A percentile compares a stretch with the other conserved stretches of the same genome.
Evolutionary conservation across 2,113 vertebrate genomes (phyloP).

Genomic region (Rhinolophus ferrumequinum): DNA sequence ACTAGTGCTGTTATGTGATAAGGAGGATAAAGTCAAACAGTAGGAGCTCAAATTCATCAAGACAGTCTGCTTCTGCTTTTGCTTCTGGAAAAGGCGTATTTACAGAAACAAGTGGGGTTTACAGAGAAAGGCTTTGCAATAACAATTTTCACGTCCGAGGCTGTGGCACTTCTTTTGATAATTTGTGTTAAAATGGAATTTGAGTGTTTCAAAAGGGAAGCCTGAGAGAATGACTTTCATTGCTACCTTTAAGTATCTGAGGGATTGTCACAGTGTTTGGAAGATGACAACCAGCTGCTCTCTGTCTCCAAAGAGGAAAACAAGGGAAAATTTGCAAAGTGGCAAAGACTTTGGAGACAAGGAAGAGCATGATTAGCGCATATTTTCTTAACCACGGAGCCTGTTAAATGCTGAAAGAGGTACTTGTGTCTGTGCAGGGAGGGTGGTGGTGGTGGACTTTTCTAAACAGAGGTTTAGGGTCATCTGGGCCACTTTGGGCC

Average conservation of each 20-base stretch:
- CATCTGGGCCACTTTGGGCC: background rate
- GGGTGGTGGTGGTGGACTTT: background rate
- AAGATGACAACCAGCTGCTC: conserved; percentile 80
- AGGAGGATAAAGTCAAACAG: background rate
- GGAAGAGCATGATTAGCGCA: conserved; percentile 39
- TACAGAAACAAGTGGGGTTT: conserved; percentile 1
- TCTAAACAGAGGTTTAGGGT: background rate
- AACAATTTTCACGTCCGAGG: conserved; percentile 57
- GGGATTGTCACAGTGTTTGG: conserved; percentile 72
- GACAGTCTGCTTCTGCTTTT: background rate
- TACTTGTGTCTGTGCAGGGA: background rate
- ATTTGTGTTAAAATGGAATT: conserved; percentile 75
- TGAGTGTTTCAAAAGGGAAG: conserved; percentile 65
- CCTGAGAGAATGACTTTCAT: conserved; percentile 76
- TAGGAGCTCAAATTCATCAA: background rate
- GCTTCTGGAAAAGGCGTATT: background rate
- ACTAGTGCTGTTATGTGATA: background rate
- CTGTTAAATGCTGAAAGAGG: background rate
- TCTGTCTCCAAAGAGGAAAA: conserved; percentile 73
- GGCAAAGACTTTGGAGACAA: conserved; percentile 47
- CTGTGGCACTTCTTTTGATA: conserved; percentile 67
- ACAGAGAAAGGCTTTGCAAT: conserved; percentile 12
- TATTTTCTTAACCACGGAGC: background rate
- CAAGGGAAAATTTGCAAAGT: conserved; percentile 71
- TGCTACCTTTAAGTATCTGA: conserved; percentile 75